A percentile compares a stretch with the other conserved stretches of the same genome.
These are phyloP conservation scores for Pitta sordida DNA, from an alignment of 2,113 vertebrate species.

Conservation along the genomic window DNA sequence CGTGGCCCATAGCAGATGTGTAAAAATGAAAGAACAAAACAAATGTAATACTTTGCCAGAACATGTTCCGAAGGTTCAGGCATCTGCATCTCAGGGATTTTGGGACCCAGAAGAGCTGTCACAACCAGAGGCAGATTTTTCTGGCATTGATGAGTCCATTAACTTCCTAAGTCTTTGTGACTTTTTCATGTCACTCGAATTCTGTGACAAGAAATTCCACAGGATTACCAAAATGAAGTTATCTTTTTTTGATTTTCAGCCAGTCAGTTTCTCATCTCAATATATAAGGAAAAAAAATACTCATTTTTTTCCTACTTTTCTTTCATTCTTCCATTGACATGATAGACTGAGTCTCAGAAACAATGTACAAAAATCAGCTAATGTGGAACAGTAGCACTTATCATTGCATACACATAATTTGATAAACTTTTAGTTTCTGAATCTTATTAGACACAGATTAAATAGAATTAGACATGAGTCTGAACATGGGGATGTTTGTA, in stretches of 20 bases:
- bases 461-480: not conserved
- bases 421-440: not conserved
- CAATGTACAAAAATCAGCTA: not conserved
- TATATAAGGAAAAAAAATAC: accelerated
- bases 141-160: not conserved
- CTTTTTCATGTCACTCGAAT: not conserved
- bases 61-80: not conserved
- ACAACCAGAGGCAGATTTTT: not conserved
- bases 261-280: not conserved
- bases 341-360: not conserved
- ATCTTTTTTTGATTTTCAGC: not conserved
- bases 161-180: not conserved
- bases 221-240: not conserved
- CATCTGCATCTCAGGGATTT: not conserved
- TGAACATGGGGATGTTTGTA: accelerated
- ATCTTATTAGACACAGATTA: not conserved
- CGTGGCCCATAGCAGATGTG: no score
- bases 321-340: not conserved
- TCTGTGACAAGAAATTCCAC: not conserved
- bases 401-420: not conserved
- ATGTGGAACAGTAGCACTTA: not conserved
- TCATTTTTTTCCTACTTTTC: not conserved
- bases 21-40: not conserved
- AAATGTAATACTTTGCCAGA: not conserved
- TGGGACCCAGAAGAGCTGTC: not conserved